These are phyloP conservation scores for Corythoichthys haematopterus DNA, from an alignment of 2,113 vertebrate genomes.

Conservation along the genomic window DNA sequence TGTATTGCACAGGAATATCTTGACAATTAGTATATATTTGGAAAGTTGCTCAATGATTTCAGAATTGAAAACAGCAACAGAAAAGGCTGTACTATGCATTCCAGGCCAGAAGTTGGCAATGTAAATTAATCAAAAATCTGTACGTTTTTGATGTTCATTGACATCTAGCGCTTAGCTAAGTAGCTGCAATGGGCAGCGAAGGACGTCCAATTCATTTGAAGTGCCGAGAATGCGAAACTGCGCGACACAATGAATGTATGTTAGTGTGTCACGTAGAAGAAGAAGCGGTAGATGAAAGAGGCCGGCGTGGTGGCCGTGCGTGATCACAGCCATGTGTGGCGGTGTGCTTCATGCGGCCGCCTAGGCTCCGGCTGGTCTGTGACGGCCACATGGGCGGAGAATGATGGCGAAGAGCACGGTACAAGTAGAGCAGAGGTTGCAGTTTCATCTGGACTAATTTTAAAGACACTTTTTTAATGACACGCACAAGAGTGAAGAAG, in stretches of 20 bases:
- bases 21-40: too few relatives aligned
- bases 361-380: conserved; percentile 66
- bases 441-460: conserved; percentile 2
- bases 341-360: conserved; percentile 56
- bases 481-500: not conserved
- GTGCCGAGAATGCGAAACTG: not conserved
- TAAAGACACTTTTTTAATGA: conserved; percentile 5
- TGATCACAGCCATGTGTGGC: conserved; percentile 64
- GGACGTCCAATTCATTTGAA: too few relatives aligned
- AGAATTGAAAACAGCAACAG: too few relatives aligned
- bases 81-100: too few relatives aligned
- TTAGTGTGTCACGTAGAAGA: conserved; percentile 16
- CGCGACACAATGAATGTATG: not conserved
- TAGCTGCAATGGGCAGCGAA: too few relatives aligned
- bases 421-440: not conserved
- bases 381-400: conserved; percentile 44
- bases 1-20: too few relatives aligned
- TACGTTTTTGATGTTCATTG: too few relatives aligned
- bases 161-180: too few relatives aligned
- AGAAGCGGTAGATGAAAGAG: conserved; percentile 11
- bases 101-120: too few relatives aligned
- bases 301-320: conserved; percentile 2
- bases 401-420: not conserved
- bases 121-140: too few relatives aligned
- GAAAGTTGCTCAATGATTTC: too few relatives aligned